Evolutionary conservation across 37 sponge, comb jelly and placozoan genomes (phyloP).

Genomic region (Eunapius fragilis): DNA sequence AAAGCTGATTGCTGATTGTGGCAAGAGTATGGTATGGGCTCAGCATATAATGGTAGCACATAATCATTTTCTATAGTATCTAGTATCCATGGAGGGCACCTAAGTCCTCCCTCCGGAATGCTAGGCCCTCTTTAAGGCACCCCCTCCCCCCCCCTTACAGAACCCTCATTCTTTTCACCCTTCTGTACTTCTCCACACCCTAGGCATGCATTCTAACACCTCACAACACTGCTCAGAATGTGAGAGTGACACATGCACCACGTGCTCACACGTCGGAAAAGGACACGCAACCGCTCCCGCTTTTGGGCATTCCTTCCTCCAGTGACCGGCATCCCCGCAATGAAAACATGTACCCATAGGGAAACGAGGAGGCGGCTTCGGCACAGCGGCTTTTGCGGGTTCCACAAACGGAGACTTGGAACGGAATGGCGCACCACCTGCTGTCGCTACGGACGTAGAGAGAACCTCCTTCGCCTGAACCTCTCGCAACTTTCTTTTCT

Average conservation of each 20-base stretch:
- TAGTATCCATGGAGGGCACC: background rate
- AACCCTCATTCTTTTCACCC: background rate
- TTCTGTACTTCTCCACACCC: background rate
- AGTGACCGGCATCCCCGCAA: background rate
- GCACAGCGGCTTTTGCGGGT: background rate
- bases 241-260: background rate
- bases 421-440: background rate
- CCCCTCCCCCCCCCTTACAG: background rate
- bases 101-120: background rate
- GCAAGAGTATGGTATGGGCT: background rate
- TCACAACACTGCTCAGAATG: background rate
- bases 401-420: no score
- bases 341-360: background rate
- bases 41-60: slow-evolving; percentile 4
- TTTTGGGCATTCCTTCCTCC: background rate
- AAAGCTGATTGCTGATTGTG: slow-evolving; percentile 7
- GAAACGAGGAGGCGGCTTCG: background rate
- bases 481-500: background rate
- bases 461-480: background rate
- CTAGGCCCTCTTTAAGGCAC: background rate
- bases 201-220: background rate
- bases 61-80: slow-evolving; percentile 11
- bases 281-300: background rate
- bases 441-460: background rate
- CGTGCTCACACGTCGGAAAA: background rate